Conservation (phyloP, 2,797 vertebrate species). For the Pangasius sanitwongsei region DNA sequence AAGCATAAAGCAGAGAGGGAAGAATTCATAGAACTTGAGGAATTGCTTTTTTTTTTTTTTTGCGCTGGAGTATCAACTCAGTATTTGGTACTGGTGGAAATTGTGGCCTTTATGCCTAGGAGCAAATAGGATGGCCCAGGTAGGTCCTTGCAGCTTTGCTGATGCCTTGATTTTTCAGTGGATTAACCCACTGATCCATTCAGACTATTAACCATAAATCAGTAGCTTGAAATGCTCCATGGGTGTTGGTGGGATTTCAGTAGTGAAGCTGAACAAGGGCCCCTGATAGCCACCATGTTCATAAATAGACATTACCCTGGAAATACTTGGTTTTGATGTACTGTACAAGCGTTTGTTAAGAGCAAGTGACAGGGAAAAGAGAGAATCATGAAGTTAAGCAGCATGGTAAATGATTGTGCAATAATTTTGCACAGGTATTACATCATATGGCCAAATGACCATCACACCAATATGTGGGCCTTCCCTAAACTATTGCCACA, state of each 20-base stretch:
- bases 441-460: neutral
- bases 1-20: conserved; percentile 23
- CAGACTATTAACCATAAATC: conserved; percentile 2
- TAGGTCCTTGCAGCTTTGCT: conserved; percentile 27
- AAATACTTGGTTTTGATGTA: conserved; percentile 82
- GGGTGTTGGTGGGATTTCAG: conserved; percentile 20
- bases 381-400: neutral
- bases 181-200: conserved; percentile 10
- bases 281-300: conserved; percentile 59
- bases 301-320: conserved; percentile 75
- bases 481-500: neutral
- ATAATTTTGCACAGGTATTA: conserved; percentile 39
- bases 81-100: conserved; percentile 49
- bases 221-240: neutral
- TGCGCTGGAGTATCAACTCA: conserved; percentile 35
- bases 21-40: conserved; percentile 13
- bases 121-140: conserved; percentile 46
- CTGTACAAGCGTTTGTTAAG: conserved; percentile 50
- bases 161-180: conserved; percentile 37
- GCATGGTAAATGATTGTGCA: conserved; percentile 33
- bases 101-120: conserved; percentile 56
- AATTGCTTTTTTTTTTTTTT: conserved; percentile 21
- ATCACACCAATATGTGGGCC: neutral
- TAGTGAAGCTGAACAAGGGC: conserved; percentile 46
- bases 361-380: neutral